Evolutionary conservation across 2,888 invertebrate species (phyloP).

Genomic region (Orthonevra nobilis): DNA sequence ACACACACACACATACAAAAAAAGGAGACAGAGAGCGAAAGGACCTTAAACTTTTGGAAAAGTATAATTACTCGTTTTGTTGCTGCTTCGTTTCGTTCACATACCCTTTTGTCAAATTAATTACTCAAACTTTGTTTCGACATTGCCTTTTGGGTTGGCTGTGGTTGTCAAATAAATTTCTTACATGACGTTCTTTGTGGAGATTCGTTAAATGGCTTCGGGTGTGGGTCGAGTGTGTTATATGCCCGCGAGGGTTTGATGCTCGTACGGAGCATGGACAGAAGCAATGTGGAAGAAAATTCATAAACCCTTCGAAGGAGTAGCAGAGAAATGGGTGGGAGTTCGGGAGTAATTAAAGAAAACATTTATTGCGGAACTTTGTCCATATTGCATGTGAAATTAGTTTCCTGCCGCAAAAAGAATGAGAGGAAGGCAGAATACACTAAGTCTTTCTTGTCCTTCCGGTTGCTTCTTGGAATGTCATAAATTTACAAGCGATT

Average conservation of each 20-base stretch:
- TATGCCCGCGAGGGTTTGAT: not conserved
- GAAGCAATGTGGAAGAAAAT: no score
- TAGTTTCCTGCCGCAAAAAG: constrained; percentile 41
- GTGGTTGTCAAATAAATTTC: constrained; percentile 59
- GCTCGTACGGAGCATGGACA: not conserved
- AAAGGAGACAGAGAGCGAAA: not conserved
- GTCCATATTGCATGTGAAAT: constrained; percentile 44
- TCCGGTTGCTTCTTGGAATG: constrained; percentile 14
- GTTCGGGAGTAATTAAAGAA: constrained; percentile 47
- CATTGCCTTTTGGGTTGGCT: constrained; percentile 23
- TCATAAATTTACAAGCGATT: constrained; percentile 58
- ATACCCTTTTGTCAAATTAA: constrained; percentile 61
- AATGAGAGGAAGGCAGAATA: constrained; percentile 10
- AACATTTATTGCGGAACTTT: constrained; percentile 64
- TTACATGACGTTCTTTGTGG: constrained; percentile 28
- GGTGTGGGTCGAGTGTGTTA: not conserved
- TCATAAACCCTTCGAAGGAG: not conserved
- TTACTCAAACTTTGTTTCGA: constrained; percentile 62
- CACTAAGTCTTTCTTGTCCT: not conserved
- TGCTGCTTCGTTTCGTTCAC: constrained; percentile 16
- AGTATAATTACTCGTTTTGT: constrained; percentile 53
- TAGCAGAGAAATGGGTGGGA: not conserved
- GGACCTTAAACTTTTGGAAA: constrained; percentile 47
- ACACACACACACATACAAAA: no score
- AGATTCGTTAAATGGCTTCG: constrained; percentile 41